Evolutionary conservation across 2,888 invertebrate species (phyloP).

Genomic region (Protodeltote pygarga): DNA sequence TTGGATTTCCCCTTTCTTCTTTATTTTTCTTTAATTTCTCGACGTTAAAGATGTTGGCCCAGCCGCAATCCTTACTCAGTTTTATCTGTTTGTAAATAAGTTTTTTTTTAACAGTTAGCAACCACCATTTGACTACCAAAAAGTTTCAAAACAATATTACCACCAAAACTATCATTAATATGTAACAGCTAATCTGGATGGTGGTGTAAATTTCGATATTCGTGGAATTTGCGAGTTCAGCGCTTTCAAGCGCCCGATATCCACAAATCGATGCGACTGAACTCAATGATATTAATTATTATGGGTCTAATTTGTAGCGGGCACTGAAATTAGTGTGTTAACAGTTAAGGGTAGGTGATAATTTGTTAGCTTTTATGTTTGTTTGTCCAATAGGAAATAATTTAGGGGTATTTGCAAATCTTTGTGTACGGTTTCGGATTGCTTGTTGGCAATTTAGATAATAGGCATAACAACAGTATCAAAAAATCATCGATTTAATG

Average conservation of each 20-base stretch:
- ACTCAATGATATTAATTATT: slow-evolving; percentile 24
- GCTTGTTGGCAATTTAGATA: too few species aligned
- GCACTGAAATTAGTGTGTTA: slow-evolving; percentile 4
- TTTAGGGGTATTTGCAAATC: too few species aligned
- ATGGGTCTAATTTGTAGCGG: slow-evolving; percentile 12
- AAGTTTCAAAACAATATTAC: neutral
- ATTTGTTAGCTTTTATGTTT: neutral
- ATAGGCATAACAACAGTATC: too few species aligned
- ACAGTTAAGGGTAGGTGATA: neutral
- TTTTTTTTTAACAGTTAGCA: neutral
- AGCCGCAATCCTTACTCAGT: too few species aligned
- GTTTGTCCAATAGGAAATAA: neutral
- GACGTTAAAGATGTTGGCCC: too few species aligned
- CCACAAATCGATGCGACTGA: slow-evolving; percentile 35
- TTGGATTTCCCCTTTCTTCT: too few species aligned
- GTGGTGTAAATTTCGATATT: slow-evolving; percentile 46
- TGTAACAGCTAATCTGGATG: slow-evolving; percentile 17
- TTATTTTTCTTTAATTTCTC: too few species aligned
- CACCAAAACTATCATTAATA: slow-evolving; percentile 7
- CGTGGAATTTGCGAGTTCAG: slow-evolving; percentile 52
- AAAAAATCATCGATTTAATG: too few species aligned
- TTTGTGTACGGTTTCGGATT: too few species aligned
- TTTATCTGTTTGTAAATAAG: too few species aligned
- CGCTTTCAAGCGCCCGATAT: slow-evolving; percentile 50
- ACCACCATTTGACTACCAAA: neutral